Conservation (phyloP, 2,888 invertebrate genomes). For the Ochropacha duplaris region DNA sequence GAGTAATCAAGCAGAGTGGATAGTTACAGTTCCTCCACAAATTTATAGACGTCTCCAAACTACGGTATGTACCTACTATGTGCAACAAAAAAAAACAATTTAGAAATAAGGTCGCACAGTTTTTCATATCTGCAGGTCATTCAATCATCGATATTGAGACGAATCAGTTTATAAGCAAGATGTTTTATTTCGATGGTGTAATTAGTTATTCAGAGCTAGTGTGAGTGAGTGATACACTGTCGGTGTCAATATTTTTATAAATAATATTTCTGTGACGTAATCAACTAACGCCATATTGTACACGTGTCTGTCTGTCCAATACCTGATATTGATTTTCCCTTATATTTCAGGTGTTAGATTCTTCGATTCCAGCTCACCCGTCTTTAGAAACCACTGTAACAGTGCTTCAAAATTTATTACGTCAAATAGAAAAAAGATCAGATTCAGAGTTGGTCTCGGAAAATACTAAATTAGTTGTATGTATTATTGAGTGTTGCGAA, state of each 20-base stretch:
- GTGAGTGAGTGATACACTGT: no score
- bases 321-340: conserved; percentile 20
- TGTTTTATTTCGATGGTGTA: no score
- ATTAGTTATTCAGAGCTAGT: no score
- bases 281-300: no score
- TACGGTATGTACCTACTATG: conserved; percentile 68
- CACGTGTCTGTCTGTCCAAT: no score
- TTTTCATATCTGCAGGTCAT: no score
- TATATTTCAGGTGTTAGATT: conserved; percentile 53
- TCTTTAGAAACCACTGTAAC: conserved; percentile 57
- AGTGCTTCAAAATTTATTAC: conserved; percentile 57
- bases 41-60: conserved; percentile 89
- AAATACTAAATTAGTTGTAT: conserved; percentile 58
- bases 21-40: conserved; percentile 90
- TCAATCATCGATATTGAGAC: no score
- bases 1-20: conserved; percentile 84
- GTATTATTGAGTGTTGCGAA: conserved; percentile 66
- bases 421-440: conserved; percentile 49
- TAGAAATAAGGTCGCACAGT: no score
- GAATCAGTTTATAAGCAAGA: no score
- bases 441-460: conserved; percentile 29
- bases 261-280: no score
- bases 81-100: no score
- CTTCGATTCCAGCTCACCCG: conserved; percentile 67
- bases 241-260: no score